These are phyloP conservation scores for Zaprionus obscuricornis DNA, from an alignment of 2,888 invertebrate species.

Conservation along the genomic window DNA sequence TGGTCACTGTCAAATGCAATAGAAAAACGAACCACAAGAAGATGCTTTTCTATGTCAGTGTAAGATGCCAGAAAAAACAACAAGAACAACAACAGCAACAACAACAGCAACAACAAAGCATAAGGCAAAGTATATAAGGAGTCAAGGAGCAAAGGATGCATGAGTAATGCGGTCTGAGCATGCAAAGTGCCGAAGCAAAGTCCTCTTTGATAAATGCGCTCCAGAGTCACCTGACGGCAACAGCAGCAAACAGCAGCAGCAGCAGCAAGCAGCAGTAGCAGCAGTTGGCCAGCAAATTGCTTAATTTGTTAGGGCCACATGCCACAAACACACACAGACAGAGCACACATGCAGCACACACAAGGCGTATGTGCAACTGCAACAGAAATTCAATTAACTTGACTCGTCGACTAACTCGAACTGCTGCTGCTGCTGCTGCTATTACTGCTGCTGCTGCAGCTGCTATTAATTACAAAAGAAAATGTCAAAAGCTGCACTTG, in stretches of 20 bases:
- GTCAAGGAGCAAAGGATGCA: slow-evolving; percentile 33
- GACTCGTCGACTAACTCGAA: slow-evolving; percentile 28
- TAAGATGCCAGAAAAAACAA: slow-evolving; percentile 34
- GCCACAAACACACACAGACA: slow-evolving; percentile 5
- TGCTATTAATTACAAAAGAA: slow-evolving; percentile 56
- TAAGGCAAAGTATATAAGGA: neutral
- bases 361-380: slow-evolving; percentile 47
- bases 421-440: slow-evolving; percentile 13
- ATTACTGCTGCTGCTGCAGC: slow-evolving; percentile 9
- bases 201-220: slow-evolving; percentile 63
- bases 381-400: slow-evolving; percentile 68
- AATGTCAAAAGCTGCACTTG: slow-evolving; percentile 45
- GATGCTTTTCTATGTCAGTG: slow-evolving; percentile 38
- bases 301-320: slow-evolving; percentile 61
- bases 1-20: slow-evolving; percentile 62
- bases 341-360: slow-evolving; percentile 3
- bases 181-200: slow-evolving; percentile 60
- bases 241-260: slow-evolving; percentile 31
- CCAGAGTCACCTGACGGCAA: slow-evolving; percentile 48
- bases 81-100: neutral
- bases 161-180: slow-evolving; percentile 56
- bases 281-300: slow-evolving; percentile 57
- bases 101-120: slow-evolving; percentile 2
- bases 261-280: slow-evolving; percentile 19
- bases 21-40: slow-evolving; percentile 36